Percentiles rank a stretch among this genome's conserved stretches.
These are phyloP conservation scores for Allygus modestus DNA, from an alignment of 2,888 invertebrate species.

Conservation along the genomic window DNA sequence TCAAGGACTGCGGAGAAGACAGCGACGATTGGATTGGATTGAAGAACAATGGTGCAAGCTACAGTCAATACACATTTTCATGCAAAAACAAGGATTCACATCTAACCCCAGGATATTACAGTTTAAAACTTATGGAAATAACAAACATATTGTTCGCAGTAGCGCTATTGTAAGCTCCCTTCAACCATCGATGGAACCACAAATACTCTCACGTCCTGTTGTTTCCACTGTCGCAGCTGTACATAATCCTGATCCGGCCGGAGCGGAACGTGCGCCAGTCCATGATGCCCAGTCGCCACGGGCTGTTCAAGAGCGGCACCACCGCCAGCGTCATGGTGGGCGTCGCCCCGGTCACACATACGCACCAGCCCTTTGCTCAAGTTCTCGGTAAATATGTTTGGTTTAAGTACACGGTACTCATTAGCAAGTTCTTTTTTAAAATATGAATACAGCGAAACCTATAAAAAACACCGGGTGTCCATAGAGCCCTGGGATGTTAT, in stretches of 20 bases:
- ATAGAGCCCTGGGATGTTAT: too few species aligned
- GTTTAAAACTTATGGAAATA: too few species aligned
- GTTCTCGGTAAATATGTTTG: slow-evolving; percentile 48
- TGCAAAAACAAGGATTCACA: too few species aligned
- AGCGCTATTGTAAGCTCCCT: too few species aligned
- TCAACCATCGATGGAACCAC: too few species aligned
- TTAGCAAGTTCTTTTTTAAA: neutral
- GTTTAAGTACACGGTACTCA: neutral
- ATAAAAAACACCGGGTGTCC: too few species aligned
- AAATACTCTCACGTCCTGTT: neutral
- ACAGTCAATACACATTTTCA: too few species aligned
- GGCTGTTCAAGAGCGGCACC: slow-evolving; percentile 66
- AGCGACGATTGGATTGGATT: too few species aligned
- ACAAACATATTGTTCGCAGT: too few species aligned
- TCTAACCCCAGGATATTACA: too few species aligned
- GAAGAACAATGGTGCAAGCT: too few species aligned
- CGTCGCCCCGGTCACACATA: slow-evolving; percentile 66
- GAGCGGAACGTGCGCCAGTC: slow-evolving; percentile 77
- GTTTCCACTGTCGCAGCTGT: slow-evolving; percentile 73
- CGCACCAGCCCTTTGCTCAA: slow-evolving; percentile 59
- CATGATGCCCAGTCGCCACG: slow-evolving; percentile 71
- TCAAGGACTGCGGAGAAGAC: too few species aligned
- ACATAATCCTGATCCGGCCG: slow-evolving; percentile 78
- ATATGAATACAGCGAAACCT: neutral
- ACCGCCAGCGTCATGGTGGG: slow-evolving; percentile 69